Base-by-base conservation (phyloP, 2,113 vertebrate genomes). In the Rhinichthys klamathensis region DNA sequence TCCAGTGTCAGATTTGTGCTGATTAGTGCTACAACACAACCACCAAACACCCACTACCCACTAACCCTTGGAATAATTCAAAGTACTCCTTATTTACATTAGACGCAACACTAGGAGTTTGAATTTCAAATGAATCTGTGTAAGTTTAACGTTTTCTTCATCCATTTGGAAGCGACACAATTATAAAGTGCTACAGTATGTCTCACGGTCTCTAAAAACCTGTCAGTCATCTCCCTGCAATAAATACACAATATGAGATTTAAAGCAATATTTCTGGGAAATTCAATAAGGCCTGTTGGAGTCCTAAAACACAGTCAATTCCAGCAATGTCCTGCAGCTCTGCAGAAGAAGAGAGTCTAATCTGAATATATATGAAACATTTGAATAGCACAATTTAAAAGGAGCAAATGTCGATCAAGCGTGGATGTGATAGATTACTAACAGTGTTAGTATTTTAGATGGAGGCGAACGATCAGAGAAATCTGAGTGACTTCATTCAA, bases 241-340 rank as follows among this genome's bases (percentile, higher is more conserved):
- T 85, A 88, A 85, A 87, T 75, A 80, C 76, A 70, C 78, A 82
- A 85, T 69, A 82, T 78, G 79, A 78, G 77, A 56, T 82, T 79
- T 13, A 85, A 35, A 70, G 78, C 58, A 80, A 80, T 84, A 84
- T 70, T 84, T 58, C 60, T 15, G 67, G 27, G 79, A 67, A 85
- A 88, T 88, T 76, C 84, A 85, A 88, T 88, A 73, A 85, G n/a
- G 38, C 27, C 30, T 78, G 21, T 6, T 81, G 32, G 78, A 73
- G n/a, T 76, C 46, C 58, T 38, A 75, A 69, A 61, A 79, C 32
- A 25, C 25, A 72, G 72, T 65, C 41, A 18, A 82, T 49, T 74
- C 63, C 27, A 58, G 12, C 72, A 61, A 25, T 69, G 79, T 54
- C 73, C 56, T 65, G 11, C 38, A 60, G 72, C 35, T 77, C 61